Evolutionary conservation across 30 jellyfish, hydroid and myxozoan species (phyloP), one percentile per base, ranked within the genome.

Genomic region (Pelagia noctiluca): DNA sequence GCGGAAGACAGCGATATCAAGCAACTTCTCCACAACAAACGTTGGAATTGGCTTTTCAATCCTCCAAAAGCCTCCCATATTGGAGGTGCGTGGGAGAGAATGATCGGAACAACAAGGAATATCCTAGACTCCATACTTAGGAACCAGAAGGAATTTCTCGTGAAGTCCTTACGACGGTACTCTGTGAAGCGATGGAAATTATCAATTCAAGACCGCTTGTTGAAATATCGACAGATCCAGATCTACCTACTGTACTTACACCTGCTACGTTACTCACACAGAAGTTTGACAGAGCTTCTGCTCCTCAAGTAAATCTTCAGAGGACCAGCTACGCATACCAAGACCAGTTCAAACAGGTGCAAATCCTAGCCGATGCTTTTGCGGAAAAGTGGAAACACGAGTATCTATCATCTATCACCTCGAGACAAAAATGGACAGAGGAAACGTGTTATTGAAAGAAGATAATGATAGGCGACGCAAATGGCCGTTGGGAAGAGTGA

Each of bases 1-100:
- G 30, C 36, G 36, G 74, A 37, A 19, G 47, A 34, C 28, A 31
- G 8, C 78, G 54, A 50, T 63, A 71, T 46, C 26, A 49, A 67
- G 42, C 63, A 69, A 50, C 28, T 67, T 24, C 89, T 82, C 18
- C 87, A 42, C 37, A 50, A 37, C 47, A 46, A 38, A 28, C n/a
- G 86, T 24, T 61, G 84, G 12, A 79, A 32, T 35, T 82, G 85
- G 92, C 35, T 25, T 30, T 68, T 82, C 86, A 82, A 82, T 70
- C 86, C 86, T 10, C 92, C 92, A 2, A 32, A 28, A n/a, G 86
- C 92, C 54, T 28, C 60, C 23, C 92, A 82, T 35, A 65, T 82
- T 76, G 92, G 92, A 25, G 92, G 86, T 10, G 47, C 52, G 25
- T 82, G 92, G 92, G 92, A 65, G 35, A 85, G 86, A 29, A 34